phyloP scores from a whole-genome alignment of 1,140 invertebrate species.

The Platyura marginata region DNA sequence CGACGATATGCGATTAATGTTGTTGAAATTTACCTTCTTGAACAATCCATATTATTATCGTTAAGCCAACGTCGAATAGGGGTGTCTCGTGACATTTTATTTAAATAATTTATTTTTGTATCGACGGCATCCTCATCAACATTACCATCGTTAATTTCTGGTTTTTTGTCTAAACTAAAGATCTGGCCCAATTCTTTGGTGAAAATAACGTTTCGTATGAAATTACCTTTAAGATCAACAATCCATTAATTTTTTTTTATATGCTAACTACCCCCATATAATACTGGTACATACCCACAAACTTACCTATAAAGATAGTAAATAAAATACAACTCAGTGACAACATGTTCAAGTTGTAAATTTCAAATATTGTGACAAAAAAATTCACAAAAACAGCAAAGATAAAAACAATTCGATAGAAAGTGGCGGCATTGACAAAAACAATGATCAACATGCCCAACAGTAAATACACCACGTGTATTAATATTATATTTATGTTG shows the following conservation, averaged over 20 bases:
- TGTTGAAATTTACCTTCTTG: not conserved
- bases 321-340: not conserved
- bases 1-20: not conserved
- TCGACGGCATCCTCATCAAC: too few relatives aligned
- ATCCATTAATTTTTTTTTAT: not conserved
- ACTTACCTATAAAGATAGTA: not conserved
- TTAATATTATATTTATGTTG: constrained; percentile 16
- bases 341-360: not conserved
- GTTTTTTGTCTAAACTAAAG: too few relatives aligned
- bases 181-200: too few relatives aligned
- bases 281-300: not conserved
- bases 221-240: not conserved
- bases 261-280: not conserved
- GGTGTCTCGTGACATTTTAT: too few relatives aligned
- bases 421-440: constrained; percentile 11
- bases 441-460: constrained; percentile 17
- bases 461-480: constrained; percentile 15
- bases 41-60: not conserved
- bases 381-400: not conserved
- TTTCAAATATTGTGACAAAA: not conserved
- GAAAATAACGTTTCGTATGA: too few relatives aligned
- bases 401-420: not conserved
- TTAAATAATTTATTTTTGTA: too few relatives aligned
- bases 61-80: not conserved
- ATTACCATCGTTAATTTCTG: too few relatives aligned